Base-by-base conservation (phyloP, 1,140 invertebrate species). In the Helicorthomorpha holstii region DNA sequence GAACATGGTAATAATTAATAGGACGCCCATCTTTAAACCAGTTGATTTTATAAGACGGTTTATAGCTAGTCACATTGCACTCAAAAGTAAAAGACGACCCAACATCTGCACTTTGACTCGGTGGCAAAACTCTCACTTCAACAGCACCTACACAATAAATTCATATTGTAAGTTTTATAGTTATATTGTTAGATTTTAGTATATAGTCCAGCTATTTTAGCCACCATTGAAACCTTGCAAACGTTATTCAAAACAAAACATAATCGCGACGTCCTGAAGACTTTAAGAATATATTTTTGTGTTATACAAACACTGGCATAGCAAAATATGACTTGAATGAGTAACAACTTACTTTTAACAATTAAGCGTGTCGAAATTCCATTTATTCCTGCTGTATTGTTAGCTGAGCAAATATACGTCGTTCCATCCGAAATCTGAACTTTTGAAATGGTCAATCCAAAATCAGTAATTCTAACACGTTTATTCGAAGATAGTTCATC, bases 1-100 rank as follows among this genome's bases (percentile, higher is more conserved):
- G 26, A 29, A 2, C 3, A 16, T 45, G 10, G 19, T 22, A 7
- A 7, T 46, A 7, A 4, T 10, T 22, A 19, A 46, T 21, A 10
- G 44, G 44, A 22, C 21, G 44, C 3, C 50, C 50, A 51, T 51
- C 27, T 29, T 45, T 51, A 23, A 46, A 3, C 50, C 50, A 51
- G 45, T 46, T n/a, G 22, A 26, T 10, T 44, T 48, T 16, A 51
- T 24, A 7, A 41, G 50, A n/a, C n/a, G n/a, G n/a, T n/a, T n/a
- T n/a, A 24, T 7, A 46, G 16, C 50, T 41, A 23, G 2, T 43
- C 2, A 51, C 26, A 4, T 26, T 27, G 22, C 50, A 51, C 3
- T 44, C 25, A 3, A 51, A 26, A 26, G 7, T 27, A 7, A 27
- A 10, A 19, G 4, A 7, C 4, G 4, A 7, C 19, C 43, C 43